A percentile compares a stretch with the other conserved stretches of the same genome.
Conservation (phyloP, 2,888 invertebrate species). For the Nowickia ferox region DNA sequence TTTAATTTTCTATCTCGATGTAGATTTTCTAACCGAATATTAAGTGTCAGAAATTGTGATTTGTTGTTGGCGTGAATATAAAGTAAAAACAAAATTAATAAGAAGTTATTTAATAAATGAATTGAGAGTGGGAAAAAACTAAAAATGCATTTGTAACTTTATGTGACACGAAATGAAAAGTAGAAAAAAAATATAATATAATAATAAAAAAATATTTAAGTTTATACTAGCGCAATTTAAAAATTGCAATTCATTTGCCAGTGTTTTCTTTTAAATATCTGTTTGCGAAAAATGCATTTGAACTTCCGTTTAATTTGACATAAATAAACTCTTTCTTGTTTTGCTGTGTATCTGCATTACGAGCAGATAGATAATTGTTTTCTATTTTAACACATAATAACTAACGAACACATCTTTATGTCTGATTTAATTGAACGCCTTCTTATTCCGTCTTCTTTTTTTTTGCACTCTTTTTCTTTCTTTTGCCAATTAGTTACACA, state of each 20-base stretch:
- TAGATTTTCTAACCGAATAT: background rate
- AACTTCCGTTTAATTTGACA: background rate
- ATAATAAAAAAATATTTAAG: no score
- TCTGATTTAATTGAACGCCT: constrained; percentile 44
- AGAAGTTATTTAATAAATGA: background rate
- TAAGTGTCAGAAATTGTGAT: constrained; percentile 24
- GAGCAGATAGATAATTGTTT: no score
- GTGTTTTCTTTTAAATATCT: background rate
- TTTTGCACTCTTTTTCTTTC: background rate
- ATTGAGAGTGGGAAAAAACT: constrained; percentile 31
- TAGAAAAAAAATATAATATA: background rate
- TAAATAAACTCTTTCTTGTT: background rate
- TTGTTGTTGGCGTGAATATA: background rate
- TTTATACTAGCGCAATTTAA: no score
- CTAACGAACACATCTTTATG: constrained; percentile 1
- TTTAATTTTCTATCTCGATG: background rate
- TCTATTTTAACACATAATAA: background rate
- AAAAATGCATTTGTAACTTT: background rate
- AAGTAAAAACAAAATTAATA: constrained; percentile 27
- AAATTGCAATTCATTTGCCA: no score
- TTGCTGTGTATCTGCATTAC: no score
- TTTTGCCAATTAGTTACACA: constrained; percentile 58
- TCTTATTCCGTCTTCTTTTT: constrained; percentile 23
- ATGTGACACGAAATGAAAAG: background rate
- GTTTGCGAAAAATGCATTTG: background rate